Conservation (phyloP, 2,888 invertebrate species). For the Gastrophysa polygoni region DNA sequence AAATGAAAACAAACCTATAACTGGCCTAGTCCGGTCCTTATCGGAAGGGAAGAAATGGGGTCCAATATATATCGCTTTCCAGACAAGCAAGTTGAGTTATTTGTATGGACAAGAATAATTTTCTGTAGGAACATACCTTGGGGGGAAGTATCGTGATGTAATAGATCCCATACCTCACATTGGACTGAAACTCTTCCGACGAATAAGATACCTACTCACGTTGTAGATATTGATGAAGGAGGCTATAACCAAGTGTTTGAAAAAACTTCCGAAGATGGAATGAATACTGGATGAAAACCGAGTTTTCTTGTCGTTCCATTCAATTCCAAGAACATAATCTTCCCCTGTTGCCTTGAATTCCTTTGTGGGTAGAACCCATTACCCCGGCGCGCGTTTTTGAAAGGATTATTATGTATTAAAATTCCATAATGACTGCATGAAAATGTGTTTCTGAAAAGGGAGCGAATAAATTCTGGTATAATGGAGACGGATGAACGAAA, state of each 20-base stretch:
- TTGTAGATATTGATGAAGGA: neutral
- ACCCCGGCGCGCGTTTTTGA: neutral
- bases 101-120: neutral
- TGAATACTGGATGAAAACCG: too few species aligned
- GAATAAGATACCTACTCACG: neutral
- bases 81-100: neutral
- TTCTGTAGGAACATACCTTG: neutral
- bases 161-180: neutral
- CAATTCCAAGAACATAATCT: neutral
- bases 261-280: neutral
- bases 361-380: neutral
- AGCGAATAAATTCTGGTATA: constrained; percentile 42
- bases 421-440: constrained; percentile 40
- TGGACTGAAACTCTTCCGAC: neutral
- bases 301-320: neutral
- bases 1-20: too few species aligned
- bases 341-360: neutral
- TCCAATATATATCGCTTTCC: neutral
- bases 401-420: constrained; percentile 27
- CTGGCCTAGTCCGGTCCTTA: neutral
- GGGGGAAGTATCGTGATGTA: neutral
- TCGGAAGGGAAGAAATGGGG: neutral
- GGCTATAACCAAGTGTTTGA: neutral
- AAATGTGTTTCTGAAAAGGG: constrained; percentile 35
- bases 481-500: constrained; percentile 43